Evolutionary conservation across 2,113 vertebrate species (phyloP), one percentile per base, ranked within the genome.

Genomic region (Picathartes gymnocephalus): DNA sequence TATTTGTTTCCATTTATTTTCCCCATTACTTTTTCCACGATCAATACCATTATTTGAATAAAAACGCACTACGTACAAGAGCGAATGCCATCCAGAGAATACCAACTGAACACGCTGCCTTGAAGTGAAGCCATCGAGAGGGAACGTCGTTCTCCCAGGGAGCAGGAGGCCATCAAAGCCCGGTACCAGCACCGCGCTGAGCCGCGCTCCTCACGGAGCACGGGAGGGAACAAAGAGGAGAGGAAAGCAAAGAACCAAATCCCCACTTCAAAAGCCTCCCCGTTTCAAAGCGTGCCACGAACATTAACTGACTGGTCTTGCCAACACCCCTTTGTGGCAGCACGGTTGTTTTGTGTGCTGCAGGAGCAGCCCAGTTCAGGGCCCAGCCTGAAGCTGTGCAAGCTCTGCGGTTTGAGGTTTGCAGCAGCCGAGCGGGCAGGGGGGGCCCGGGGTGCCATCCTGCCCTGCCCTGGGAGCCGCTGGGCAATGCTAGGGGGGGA

Each of bases 1-100:
- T 92, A 72, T 92, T 96, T 95, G 93, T 88, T 96, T 95, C 68
- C 85, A 77, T 95, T 95, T 95, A 39, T 88, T 91, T 96, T 70
- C 92, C 15, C 94, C 94, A 27, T 91, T 85, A 69, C 79, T 45
- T 82, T 31, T 48, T 6, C 78, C 19, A 1, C 42, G 10, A 96
- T 96, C 94, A 15, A 94, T 95, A 95, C 31, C 54, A 4, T 35
- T 19, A 94, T 97, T 95, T 96, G 96, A 95, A 97, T 96, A 91
- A 96, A 96, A 94, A 93, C 31, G 73, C 95, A 20, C 84, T 47
- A 14, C 9, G 79, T 68, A 10, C 47, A 4, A 54, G 86, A 93
- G 86, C 84, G 10, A 64, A 58, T 5, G 64, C 56, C 76, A 39
- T 2, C 6, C 51, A 2, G 66, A 81, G 91, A 86, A 86, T 85